phyloP scores from a whole-genome alignment of 2,797 vertebrate species.

The Xenopus petersii region DNA sequence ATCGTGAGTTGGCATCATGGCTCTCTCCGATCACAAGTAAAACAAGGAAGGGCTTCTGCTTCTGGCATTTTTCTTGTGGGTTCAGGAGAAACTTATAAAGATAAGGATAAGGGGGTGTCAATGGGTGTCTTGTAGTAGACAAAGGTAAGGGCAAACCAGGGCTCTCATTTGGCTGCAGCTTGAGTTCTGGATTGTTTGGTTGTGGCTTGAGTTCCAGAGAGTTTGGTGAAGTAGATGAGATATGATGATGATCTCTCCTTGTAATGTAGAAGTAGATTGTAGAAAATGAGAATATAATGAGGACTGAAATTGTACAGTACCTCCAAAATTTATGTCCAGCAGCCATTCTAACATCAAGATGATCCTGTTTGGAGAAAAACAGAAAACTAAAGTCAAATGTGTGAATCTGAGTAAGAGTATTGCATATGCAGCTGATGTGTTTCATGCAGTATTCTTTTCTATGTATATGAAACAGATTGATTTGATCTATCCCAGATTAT shows the following conservation, averaged over 20 bases:
- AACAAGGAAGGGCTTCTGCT: conserved; percentile 63
- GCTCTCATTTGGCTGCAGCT: no score
- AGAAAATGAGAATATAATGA: neutral
- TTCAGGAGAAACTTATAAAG: conserved; percentile 69
- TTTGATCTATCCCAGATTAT: no score
- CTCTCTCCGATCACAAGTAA: conserved; percentile 65
- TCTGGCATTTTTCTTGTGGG: conserved; percentile 57
- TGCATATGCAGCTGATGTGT: no score
- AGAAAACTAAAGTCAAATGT: neutral
- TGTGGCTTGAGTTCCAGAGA: no score
- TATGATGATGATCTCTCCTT: neutral
- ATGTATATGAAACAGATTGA: no score
- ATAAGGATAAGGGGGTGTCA: conserved; percentile 50
- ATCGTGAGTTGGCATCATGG: conserved; percentile 10
- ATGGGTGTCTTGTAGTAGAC: conserved; percentile 25
- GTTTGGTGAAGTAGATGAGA: no score
- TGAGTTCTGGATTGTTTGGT: no score
- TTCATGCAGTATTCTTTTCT: no score
- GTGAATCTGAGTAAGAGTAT: neutral
- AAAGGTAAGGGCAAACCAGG: no score
- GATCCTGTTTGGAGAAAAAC: neutral
- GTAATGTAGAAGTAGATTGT: neutral
- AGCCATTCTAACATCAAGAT: neutral
- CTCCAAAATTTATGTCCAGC: neutral
- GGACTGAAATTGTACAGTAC: neutral